A percentile compares a stretch with the other conserved stretches of the same genome.
Evolutionary conservation across 2,797 vertebrate species (phyloP).

Genomic region (Spizella passerina): DNA sequence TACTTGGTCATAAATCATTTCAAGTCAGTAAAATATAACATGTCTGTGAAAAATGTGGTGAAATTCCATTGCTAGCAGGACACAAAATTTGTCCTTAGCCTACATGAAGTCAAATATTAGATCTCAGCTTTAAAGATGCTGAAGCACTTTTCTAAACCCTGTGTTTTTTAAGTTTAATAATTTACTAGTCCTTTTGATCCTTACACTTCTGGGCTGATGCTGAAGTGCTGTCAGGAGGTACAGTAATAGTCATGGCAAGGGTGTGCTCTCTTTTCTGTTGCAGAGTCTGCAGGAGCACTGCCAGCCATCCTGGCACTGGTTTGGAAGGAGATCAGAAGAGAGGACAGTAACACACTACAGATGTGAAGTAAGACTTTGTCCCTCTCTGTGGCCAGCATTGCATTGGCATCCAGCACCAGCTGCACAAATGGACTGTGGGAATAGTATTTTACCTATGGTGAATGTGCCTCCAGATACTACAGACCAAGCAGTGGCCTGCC

Average conservation of each 20-base stretch:
- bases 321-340: not conserved
- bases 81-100: not conserved
- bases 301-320: not conserved
- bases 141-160: not conserved
- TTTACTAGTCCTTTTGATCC: not conserved
- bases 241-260: not conserved
- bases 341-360: not conserved
- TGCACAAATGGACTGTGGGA: not conserved
- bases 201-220: not conserved
- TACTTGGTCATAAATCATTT: not conserved
- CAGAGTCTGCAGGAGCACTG: rapidly evolving
- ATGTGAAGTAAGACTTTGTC: not conserved
- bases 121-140: not conserved
- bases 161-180: not conserved
- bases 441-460: not conserved
- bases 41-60: not conserved
- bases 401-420: not conserved
- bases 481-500: not conserved
- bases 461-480: not conserved
- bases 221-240: not conserved
- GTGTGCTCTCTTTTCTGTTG: not conserved
- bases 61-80: not conserved
- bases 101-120: not conserved
- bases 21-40: not conserved
- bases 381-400: not conserved